Conservation (phyloP, 2,797 vertebrate genomes). For the Argentina silus region DNA sequence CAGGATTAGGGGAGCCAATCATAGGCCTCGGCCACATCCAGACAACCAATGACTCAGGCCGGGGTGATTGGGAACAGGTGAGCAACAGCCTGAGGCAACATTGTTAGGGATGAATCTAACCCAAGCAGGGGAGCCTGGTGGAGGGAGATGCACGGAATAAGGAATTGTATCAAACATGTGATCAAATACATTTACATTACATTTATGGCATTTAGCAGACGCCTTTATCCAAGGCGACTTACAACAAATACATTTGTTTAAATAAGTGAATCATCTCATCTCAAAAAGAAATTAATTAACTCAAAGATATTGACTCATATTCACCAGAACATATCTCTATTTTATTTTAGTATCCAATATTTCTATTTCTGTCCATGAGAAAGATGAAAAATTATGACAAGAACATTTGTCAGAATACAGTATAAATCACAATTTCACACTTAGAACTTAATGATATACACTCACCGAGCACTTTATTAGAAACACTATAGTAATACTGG, state of each 20-base stretch:
- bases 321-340: neutral
- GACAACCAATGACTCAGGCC: slow-evolving; percentile 24
- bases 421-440: too few species aligned
- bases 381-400: too few species aligned
- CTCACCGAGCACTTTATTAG: too few species aligned
- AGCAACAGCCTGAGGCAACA: slow-evolving; percentile 41
- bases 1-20: slow-evolving; percentile 63
- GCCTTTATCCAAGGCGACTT: too few species aligned
- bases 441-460: too few species aligned
- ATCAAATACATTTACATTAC: too few species aligned
- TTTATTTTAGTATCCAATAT: too few species aligned
- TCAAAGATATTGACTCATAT: neutral
- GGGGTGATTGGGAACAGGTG: slow-evolving; percentile 62
- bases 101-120: slow-evolving; percentile 45
- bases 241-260: too few species aligned
- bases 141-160: neutral
- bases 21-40: slow-evolving; percentile 45
- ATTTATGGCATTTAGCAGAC: too few species aligned
- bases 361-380: neutral
- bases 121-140: neutral
- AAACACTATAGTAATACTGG: too few species aligned
- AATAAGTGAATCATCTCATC: neutral
- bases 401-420: too few species aligned
- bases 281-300: neutral
- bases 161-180: too few species aligned